Evolutionary conservation across 2,113 vertebrate genomes (phyloP).

Genomic region (Microtus pennsylvanicus): DNA sequence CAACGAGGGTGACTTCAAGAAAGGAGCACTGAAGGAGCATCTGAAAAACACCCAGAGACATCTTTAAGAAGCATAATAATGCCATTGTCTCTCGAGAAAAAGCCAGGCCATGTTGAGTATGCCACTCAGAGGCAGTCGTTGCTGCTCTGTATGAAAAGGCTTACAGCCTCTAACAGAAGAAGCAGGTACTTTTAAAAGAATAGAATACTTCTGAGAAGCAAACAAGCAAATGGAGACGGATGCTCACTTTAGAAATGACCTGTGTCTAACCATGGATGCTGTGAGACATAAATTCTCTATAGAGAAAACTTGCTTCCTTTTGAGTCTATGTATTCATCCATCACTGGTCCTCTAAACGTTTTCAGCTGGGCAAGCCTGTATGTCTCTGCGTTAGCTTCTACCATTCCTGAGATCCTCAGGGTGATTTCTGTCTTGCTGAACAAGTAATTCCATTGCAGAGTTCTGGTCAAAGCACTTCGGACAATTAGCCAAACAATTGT

Average conservation of each 20-base stretch:
- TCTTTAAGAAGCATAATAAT: constrained; percentile 30
- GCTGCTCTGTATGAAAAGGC: constrained; percentile 13
- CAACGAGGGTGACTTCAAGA: constrained; percentile 22
- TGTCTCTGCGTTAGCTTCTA: not conserved
- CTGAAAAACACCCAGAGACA: not conserved
- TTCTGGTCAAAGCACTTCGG: not conserved
- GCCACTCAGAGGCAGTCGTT: not conserved
- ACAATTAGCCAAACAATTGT: not conserved
- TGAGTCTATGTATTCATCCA: not conserved
- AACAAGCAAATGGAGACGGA: constrained; percentile 5
- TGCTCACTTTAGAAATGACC: constrained; percentile 11
- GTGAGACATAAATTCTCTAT: not conserved
- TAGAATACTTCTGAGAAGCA: constrained; percentile 6
- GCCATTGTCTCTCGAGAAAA: constrained; percentile 5
- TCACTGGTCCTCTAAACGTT: not conserved
- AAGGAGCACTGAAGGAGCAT: not conserved
- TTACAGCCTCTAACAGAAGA: constrained; percentile 18
- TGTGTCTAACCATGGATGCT: not conserved
- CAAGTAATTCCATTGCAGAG: constrained; percentile 12
- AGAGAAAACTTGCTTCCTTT: not conserved
- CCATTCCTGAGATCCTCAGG: constrained; percentile 42
- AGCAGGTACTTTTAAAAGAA: constrained; percentile 38
- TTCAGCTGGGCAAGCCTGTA: not conserved
- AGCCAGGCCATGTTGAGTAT: not conserved
- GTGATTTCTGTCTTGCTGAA: not conserved